Conservation (phyloP, 2,113 vertebrate genomes). For the Oreochromis niloticus region DNA sequence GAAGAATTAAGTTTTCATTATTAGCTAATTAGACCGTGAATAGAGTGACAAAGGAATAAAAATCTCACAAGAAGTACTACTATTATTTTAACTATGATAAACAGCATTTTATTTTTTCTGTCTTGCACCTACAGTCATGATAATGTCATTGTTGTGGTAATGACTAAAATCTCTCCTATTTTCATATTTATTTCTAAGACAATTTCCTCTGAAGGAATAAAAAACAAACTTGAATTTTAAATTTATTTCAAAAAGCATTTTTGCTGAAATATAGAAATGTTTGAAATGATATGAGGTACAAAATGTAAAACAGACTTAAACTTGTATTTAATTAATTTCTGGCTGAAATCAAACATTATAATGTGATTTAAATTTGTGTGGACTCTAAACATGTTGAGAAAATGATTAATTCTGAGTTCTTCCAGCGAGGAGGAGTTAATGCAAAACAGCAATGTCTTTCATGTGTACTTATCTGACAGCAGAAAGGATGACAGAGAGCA, state of each 20-base stretch:
- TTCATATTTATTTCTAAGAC: too few relatives aligned
- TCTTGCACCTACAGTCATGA: too few relatives aligned
- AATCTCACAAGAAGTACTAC: too few relatives aligned
- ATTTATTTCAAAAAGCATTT: background rate
- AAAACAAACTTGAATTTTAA: too few relatives aligned
- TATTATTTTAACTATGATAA: too few relatives aligned
- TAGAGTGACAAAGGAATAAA: too few relatives aligned
- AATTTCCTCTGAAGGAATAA: too few relatives aligned
- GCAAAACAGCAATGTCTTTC: fast-evolving
- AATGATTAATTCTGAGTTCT: background rate
- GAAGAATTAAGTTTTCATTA: too few relatives aligned
- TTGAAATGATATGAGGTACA: fast-evolving
- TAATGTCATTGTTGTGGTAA: too few relatives aligned
- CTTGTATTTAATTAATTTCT: background rate
- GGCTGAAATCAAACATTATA: background rate
- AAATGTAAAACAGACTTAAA: background rate
- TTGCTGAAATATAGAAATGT: background rate
- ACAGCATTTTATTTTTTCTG: too few relatives aligned
- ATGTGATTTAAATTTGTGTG: background rate
- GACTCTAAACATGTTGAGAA: background rate
- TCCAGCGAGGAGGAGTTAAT: background rate
- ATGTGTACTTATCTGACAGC: background rate
- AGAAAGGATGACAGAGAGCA: background rate
- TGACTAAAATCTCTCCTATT: too few relatives aligned
- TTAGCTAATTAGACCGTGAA: too few relatives aligned